Conservation (phyloP, 2,113 vertebrate genomes). For the Laticauda laticaudata region DNA sequence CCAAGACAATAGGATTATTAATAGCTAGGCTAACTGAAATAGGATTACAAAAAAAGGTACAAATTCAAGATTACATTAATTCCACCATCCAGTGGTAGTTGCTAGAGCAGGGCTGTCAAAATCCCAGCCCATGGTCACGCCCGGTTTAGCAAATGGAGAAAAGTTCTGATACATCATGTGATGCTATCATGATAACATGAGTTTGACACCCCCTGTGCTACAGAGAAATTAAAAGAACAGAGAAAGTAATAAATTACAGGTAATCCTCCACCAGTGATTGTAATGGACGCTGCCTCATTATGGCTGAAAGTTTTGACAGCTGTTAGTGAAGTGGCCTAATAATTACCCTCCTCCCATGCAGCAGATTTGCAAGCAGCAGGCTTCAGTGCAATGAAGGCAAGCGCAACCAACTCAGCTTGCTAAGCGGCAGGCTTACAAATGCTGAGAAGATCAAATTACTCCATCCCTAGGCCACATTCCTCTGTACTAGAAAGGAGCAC, state of each 20-base stretch:
- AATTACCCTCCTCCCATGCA: not conserved
- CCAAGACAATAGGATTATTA: not conserved
- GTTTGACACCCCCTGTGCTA: no score
- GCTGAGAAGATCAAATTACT: not conserved
- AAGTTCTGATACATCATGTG: no score
- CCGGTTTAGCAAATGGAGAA: no score
- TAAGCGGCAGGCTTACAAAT: not conserved
- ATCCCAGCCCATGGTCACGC: no score
- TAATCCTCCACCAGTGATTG: not conserved
- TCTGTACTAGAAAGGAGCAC: not conserved
- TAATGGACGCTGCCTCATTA: not conserved
- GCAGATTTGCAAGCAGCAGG: not conserved
- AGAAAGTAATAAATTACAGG: not conserved
- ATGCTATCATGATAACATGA: no score
- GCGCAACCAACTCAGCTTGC: no score
- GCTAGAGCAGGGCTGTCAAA: no score
- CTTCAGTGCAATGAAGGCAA: no score
- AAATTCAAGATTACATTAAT: not conserved
- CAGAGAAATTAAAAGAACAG: not conserved
- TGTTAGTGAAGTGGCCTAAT: not conserved
- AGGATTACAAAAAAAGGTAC: not conserved
- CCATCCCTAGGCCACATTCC: not conserved
- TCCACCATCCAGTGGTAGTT: not conserved
- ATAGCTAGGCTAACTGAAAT: not conserved
- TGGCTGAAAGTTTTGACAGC: not conserved